Percentiles rank a stretch among this genome's conserved stretches.
These are phyloP conservation scores for Chascanopsetta lugubris DNA, from an alignment of 2,113 vertebrate genomes.

Conservation along the genomic window DNA sequence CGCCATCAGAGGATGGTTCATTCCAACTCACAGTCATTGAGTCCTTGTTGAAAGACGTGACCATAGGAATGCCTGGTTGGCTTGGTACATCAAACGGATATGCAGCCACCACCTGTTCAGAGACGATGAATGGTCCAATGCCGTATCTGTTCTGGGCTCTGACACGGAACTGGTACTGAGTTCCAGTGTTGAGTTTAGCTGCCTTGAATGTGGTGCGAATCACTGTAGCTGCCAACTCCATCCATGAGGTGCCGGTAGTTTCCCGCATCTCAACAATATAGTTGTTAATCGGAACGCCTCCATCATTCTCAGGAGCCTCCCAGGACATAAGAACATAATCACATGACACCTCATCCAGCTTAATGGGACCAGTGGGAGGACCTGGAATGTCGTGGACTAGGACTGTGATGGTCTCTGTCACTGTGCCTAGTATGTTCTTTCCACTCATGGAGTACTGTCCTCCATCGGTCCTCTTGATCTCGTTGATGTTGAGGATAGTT, in stretches of 20 bases:
- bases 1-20: slow-evolving; percentile 93
- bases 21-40: slow-evolving; percentile 94
- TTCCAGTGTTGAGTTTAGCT: slow-evolving; percentile 88
- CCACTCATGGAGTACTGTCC: slow-evolving; percentile 91
- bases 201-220: slow-evolving; percentile 98
- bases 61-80: slow-evolving; percentile 90
- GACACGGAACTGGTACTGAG: slow-evolving; percentile 96
- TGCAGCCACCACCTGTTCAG: slow-evolving; percentile 87
- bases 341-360: slow-evolving; percentile 95
- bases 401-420: slow-evolving; percentile 90
- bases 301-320: slow-evolving; percentile 94
- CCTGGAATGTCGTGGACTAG: slow-evolving; percentile 96
- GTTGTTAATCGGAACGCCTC: slow-evolving; percentile 96
- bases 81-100: slow-evolving; percentile 97
- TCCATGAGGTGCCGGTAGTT: slow-evolving; percentile 93
- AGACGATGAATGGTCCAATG: slow-evolving; percentile 86
- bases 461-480: slow-evolving; percentile 89
- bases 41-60: slow-evolving; percentile 92
- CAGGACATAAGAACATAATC: slow-evolving; percentile 93
- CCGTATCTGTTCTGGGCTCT: slow-evolving; percentile 98
- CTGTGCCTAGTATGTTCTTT: slow-evolving; percentile 92
- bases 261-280: slow-evolving; percentile 97
- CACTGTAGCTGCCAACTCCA: slow-evolving; percentile 93
- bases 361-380: slow-evolving; percentile 93
- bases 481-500: slow-evolving; percentile 92